A percentile compares a stretch with the other conserved stretches of the same genome.
Conservation (phyloP, 2,113 vertebrate species). For the Pterocles orientalis region DNA sequence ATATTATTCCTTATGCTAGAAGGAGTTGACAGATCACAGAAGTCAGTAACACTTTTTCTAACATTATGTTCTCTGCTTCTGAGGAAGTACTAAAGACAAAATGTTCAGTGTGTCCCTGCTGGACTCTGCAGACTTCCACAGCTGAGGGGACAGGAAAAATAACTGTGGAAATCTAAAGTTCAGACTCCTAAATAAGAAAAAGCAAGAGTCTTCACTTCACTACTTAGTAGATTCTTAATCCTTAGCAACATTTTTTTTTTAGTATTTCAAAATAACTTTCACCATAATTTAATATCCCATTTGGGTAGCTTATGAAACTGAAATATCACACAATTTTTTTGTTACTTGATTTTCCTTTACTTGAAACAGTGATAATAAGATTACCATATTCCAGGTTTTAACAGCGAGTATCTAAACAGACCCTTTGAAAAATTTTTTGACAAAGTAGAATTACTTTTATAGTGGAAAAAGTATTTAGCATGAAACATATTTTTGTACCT, state of each 20-base stretch:
- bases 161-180: background rate
- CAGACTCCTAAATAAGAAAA: background rate
- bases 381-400: background rate
- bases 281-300: background rate
- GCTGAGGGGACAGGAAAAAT: background rate
- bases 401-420: background rate
- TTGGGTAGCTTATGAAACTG: background rate
- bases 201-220: background rate
- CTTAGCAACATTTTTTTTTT: background rate
- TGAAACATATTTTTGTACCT: background rate
- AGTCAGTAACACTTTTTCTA: background rate
- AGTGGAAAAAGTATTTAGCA: background rate
- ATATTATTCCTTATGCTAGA: background rate
- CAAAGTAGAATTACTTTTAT: background rate
- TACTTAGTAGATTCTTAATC: background rate
- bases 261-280: background rate
- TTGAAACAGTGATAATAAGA: background rate
- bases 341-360: background rate
- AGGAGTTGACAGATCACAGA: background rate
- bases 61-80: background rate
- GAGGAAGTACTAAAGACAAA: constrained; percentile 1
- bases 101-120: background rate
- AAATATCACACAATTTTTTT: background rate
- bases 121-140: background rate
- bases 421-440: background rate